phyloP scores from a whole-genome alignment of 1,140 invertebrate genomes.

The Aphaenogaster ashmeadi region DNA sequence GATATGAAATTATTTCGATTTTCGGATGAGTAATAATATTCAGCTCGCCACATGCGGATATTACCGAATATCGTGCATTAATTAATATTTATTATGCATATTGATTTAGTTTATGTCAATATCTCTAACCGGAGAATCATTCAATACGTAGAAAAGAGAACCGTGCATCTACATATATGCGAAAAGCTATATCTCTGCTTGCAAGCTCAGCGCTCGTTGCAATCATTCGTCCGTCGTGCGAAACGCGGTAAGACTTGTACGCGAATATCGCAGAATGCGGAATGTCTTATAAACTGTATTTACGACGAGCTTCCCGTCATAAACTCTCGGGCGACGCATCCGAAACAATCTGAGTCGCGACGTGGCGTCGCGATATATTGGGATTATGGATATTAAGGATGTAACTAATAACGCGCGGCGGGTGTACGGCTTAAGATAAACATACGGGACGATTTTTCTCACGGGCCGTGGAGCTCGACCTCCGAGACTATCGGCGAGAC shows the following conservation, averaged over 20 bases:
- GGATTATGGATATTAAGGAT: slow-evolving; percentile 57
- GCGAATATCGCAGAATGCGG: slow-evolving; percentile 7
- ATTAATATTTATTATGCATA: slow-evolving; percentile 35
- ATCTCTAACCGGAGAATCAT: not conserved
- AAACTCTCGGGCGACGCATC: slow-evolving; percentile 27
- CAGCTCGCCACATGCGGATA: not conserved
- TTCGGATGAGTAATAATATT: slow-evolving; percentile 11
- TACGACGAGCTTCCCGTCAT: not conserved
- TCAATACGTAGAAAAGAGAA: not conserved
- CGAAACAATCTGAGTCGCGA: slow-evolving; percentile 39
- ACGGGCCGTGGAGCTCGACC: not conserved
- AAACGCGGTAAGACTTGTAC: not conserved
- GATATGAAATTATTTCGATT: slow-evolving; percentile 28
- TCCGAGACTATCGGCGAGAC: slow-evolving; percentile 49
- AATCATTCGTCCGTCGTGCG: not conserved
- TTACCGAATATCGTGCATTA: slow-evolving; percentile 12
- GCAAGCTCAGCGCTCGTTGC: not conserved
- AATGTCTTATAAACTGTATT: slow-evolving; percentile 31
- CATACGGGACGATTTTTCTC: slow-evolving; percentile 56
- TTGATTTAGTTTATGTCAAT: not conserved
- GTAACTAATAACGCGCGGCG: slow-evolving; percentile 50
- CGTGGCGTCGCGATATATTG: slow-evolving; percentile 54
- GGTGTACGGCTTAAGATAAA: slow-evolving; percentile 69
- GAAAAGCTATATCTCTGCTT: not conserved
- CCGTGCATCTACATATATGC: not conserved